These are phyloP conservation scores for Camponotus vicinus DNA, from an alignment of 1,140 invertebrate genomes.

Conservation along the genomic window DNA sequence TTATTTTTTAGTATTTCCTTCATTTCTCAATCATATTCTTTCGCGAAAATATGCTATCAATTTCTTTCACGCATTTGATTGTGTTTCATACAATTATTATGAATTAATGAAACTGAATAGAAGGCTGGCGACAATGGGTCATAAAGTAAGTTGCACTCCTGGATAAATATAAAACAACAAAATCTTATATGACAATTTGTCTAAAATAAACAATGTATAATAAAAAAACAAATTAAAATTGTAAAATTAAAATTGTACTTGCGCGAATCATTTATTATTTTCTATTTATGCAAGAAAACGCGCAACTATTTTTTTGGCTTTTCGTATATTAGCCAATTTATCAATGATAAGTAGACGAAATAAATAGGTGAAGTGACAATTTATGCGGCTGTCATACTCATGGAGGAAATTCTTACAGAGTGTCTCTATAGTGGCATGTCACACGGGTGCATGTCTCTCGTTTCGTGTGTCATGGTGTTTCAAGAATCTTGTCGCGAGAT, in stretches of 20 bases:
- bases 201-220: not conserved
- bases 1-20: not conserved
- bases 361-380: not conserved
- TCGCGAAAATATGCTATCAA: not conserved
- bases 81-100: not conserved
- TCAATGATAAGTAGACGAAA: not conserved
- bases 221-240: conserved; percentile 2
- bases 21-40: not conserved
- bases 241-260: not conserved
- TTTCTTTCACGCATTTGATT: not conserved
- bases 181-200: not conserved
- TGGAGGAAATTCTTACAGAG: not conserved
- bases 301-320: not conserved
- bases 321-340: not conserved
- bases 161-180: conserved; percentile 22
- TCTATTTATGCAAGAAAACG: not conserved
- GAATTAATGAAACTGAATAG: not conserved
- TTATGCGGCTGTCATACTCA: not conserved
- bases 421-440: not conserved
- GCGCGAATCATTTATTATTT: not conserved
- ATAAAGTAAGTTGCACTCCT: conserved; percentile 5
- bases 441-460: conserved; percentile 40
- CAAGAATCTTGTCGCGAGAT: conserved; percentile 60
- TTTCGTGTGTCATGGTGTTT: conserved; percentile 43
- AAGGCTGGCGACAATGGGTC: not conserved